A percentile compares a stretch with the other conserved stretches of the same genome.
These are phyloP conservation scores for Cremastobaeus sp. DNA, from an alignment of 2,888 invertebrate genomes.

Conservation along the genomic window DNA sequence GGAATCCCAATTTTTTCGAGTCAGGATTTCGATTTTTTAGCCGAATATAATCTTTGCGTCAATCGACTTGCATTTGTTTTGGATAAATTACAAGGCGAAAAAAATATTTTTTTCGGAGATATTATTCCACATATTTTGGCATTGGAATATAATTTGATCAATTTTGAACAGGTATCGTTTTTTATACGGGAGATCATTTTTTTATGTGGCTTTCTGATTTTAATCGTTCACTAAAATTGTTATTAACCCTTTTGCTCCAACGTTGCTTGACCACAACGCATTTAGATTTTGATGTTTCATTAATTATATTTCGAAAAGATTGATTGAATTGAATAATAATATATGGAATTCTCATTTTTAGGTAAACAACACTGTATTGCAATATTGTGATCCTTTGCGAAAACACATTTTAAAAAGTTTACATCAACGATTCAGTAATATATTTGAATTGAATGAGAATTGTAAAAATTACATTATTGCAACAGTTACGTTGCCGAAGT, in stretches of 20 bases:
- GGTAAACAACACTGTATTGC: no score
- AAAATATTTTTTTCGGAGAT: conserved; percentile 5
- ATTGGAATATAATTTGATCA: not conserved
- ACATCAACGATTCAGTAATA: not conserved
- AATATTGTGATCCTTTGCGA: not conserved
- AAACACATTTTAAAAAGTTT: not conserved
- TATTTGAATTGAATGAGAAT: not conserved
- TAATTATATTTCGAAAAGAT: no score
- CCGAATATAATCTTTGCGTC: not conserved
- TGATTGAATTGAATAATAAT: no score
- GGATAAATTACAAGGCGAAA: conserved; percentile 17
- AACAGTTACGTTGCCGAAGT: not conserved
- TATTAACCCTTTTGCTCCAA: no score
- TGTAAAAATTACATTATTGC: not conserved
- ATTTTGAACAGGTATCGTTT: not conserved
- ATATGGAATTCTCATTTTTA: no score
- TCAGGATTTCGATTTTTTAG: conserved; percentile 7
- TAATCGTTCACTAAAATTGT: no score
- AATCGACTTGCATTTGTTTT: not conserved
- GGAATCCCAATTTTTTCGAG: not conserved
- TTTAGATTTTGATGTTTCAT: no score
- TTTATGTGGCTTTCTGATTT: no score
- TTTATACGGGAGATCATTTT: no score
- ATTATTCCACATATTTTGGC: conserved; percentile 1
- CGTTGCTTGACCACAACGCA: no score